These are phyloP conservation scores for Caenorhabditis sp. DNA, from an alignment of 2,888 invertebrate species.

Conservation along the genomic window DNA sequence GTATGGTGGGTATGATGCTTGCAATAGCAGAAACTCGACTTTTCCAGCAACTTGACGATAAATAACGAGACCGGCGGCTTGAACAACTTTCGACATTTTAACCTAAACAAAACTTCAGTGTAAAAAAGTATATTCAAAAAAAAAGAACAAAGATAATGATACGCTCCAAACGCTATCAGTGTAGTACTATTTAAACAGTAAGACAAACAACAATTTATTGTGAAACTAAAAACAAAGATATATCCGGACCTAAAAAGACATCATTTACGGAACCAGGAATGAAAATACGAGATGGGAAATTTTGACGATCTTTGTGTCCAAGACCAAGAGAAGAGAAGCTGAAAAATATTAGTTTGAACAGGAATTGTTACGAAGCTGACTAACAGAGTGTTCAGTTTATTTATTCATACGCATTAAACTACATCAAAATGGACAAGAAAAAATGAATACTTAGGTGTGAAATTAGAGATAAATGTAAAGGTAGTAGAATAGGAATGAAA, in stretches of 20 bases:
- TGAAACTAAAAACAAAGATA: constrained; percentile 56
- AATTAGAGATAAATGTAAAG: no score
- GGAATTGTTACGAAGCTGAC: no score
- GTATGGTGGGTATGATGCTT: constrained; percentile 84
- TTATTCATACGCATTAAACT: no score
- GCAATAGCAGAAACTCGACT: constrained; percentile 72
- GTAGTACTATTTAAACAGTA: no score
- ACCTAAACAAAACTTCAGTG: no score
- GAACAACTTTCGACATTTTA: constrained; percentile 30
- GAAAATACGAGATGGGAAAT: constrained; percentile 61
- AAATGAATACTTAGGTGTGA: no score
- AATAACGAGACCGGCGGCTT: constrained; percentile 86
- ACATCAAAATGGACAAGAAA: no score
- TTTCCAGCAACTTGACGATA: constrained; percentile 78
- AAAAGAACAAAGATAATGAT: constrained; percentile 2
- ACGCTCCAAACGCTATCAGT: background rate
- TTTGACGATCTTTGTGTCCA: constrained; percentile 60
- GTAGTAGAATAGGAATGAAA: no score
- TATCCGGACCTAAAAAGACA: constrained; percentile 62
- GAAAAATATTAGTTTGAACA: background rate
- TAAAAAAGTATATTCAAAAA: no score
- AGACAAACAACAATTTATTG: constrained; percentile 4
- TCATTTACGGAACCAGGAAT: constrained; percentile 52
- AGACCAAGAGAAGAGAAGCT: constrained; percentile 47
- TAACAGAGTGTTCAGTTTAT: no score